Evolutionary conservation across 2,797 vertebrate genomes (phyloP).

Genomic region (Sebastolobus alascanus): DNA sequence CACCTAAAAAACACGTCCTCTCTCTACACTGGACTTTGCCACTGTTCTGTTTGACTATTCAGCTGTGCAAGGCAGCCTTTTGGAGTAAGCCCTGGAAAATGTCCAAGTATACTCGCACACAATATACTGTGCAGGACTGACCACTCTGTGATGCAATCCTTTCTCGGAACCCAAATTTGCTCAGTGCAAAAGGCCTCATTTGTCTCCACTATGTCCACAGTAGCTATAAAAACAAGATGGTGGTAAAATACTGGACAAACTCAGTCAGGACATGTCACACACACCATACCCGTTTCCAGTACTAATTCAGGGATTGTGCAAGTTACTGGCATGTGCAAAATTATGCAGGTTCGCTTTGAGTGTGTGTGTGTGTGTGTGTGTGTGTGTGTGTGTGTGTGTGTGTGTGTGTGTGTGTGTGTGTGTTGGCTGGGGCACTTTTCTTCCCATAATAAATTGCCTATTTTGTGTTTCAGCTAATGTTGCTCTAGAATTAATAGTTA

Average conservation of each 20-base stretch:
- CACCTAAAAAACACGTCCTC: constrained; percentile 8
- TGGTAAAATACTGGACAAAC: constrained; percentile 1
- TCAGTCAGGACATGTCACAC: constrained; percentile 5
- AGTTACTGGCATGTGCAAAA: constrained; percentile 15
- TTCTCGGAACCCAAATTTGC: constrained; percentile 7
- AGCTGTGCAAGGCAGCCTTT: constrained; percentile 9
- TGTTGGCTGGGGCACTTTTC: not conserved
- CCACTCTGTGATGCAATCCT: not conserved
- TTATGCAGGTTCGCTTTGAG: constrained; percentile 9
- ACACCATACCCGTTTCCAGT: not conserved
- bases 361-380: not conserved
- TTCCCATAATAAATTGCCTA: too few relatives aligned
- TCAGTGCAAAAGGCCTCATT: constrained; percentile 6
- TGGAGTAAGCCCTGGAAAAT: constrained; percentile 15
- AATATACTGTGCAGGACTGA: not conserved
- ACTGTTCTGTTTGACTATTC: constrained; percentile 30
- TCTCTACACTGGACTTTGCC: constrained; percentile 43
- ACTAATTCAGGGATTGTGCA: not conserved
- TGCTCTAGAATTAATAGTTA: not conserved
- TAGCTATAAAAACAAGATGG: not conserved
- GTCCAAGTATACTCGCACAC: constrained; percentile 2
- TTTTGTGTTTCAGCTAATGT: not conserved
- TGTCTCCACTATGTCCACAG: not conserved
- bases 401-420: too few relatives aligned
- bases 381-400: not conserved